Base-by-base conservation (phyloP, 2,797 vertebrate genomes). In the Lemur catta region DNA sequence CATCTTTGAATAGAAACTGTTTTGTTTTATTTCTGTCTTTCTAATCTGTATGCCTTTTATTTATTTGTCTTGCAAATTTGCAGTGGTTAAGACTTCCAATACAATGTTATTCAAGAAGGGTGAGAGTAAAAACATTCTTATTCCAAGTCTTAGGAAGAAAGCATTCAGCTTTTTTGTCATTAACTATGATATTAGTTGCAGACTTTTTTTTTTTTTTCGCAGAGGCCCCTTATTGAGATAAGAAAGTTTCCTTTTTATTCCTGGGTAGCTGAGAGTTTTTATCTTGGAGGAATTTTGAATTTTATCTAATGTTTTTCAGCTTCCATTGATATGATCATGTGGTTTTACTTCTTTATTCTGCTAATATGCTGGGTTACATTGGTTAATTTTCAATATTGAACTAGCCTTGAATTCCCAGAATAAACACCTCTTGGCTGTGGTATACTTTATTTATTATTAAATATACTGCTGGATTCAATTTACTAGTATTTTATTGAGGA, bases 321-420 rank as follows among this genome's bases (percentile, higher is more conserved):
- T 67, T 59, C 12, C 93, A 15, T 67, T 91, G 33, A 80, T 71
- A 78, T 24, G 35, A 52, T n/a, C 55, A 78, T 57, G 57, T 46
- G 28, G 59, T 22, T 89, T 96, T 63, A 89, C 41, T 74, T 91
- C 46, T 93, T 61, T 82, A 79, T 76, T 79, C n/a, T 91, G 15
- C 10, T 75, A 90, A 71, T 38, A 84, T 74, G 38, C 67, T 74
- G 5, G 30, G 72, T 74, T 50, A 88, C 9, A 84, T 30, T 85
- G 18, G 52, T 41, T 84, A 94, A 74, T 82, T 79, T 84, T 63
- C 38, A 95, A 91, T 79, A 55, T 30, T 91, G 17, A 89, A 57
- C 9, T 55, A 82, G 41, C 4, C 26, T 80, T 91, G 38, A 93
- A 78, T 88, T 87, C 9, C n/a, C 28, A 69, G 33, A 26, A 87